Conservation (phyloP, 2,888 invertebrate species). For the Epistrophe grossulariae region DNA sequence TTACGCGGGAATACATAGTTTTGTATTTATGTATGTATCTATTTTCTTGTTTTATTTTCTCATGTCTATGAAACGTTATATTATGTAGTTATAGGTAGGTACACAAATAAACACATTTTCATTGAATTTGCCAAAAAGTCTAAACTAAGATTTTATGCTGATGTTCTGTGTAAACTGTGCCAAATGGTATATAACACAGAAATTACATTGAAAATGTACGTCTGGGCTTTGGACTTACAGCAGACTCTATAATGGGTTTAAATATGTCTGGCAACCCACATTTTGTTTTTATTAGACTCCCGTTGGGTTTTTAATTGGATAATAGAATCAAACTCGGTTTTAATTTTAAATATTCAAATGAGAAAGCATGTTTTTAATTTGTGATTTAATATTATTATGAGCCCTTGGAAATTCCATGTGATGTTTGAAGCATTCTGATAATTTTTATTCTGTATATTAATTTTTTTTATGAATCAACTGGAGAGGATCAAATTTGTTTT, state of each 20-base stretch:
- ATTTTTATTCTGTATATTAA: background rate
- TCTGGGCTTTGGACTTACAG: constrained; percentile 20
- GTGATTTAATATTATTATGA: background rate
- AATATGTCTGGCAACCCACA: constrained; percentile 52
- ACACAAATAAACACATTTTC: background rate
- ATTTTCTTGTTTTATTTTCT: constrained; percentile 2
- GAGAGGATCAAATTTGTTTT: constrained; percentile 9
- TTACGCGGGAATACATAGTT: constrained; percentile 12
- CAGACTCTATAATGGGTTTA: constrained; percentile 25
- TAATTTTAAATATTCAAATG: constrained; percentile 31
- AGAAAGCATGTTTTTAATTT: background rate
- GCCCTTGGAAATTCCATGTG: background rate
- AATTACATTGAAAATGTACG: constrained; percentile 7
- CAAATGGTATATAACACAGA: constrained; percentile 23
- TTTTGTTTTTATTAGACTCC: constrained; percentile 35
- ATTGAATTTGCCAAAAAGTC: constrained; percentile 3
- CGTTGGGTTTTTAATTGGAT: constrained; percentile 43
- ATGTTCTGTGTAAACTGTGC: constrained; percentile 30
- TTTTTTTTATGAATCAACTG: background rate
- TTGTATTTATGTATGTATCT: background rate
- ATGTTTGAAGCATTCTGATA: background rate
- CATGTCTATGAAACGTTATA: background rate
- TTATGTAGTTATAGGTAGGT: background rate
- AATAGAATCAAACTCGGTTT: constrained; percentile 31
- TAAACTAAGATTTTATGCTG: constrained; percentile 36